Conservation (phyloP, 2,797 vertebrate species). For the Lepilemur ruficaudatus region DNA sequence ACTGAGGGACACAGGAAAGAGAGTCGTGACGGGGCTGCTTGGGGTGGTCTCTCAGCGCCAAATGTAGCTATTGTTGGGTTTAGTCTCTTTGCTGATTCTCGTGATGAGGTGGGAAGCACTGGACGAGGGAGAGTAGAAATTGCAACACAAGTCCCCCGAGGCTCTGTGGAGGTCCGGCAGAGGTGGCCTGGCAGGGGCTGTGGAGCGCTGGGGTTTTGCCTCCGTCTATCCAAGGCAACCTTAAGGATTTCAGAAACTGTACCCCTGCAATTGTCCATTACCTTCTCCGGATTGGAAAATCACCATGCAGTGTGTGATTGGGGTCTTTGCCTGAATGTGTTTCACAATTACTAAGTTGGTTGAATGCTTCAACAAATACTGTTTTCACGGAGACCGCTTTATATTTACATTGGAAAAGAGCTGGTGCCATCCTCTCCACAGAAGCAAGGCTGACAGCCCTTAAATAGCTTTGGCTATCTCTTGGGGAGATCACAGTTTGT, state of each 20-base stretch:
- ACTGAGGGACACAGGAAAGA: not conserved
- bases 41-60: not conserved
- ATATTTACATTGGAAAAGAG: constrained; percentile 36
- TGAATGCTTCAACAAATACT: not conserved
- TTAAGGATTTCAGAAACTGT: not conserved
- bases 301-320: not conserved
- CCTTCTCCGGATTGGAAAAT: not conserved
- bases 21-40: not conserved
- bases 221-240: not conserved
- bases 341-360: constrained; percentile 30
- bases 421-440: not conserved
- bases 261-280: not conserved
- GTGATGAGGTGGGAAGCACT: not conserved
- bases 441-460: constrained; percentile 3
- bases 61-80: not conserved
- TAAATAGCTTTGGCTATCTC: constrained; percentile 21
- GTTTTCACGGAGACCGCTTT: not conserved
- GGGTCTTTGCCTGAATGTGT: not conserved
- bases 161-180: not conserved
- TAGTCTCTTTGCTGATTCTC: not conserved
- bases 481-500: constrained; percentile 20
- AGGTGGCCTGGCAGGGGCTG: not conserved
- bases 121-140: not conserved
- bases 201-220: not conserved
- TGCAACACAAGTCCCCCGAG: not conserved